Evolutionary conservation across 2,113 vertebrate species (phyloP).

Genomic region (Genyomyrus donnyi): DNA sequence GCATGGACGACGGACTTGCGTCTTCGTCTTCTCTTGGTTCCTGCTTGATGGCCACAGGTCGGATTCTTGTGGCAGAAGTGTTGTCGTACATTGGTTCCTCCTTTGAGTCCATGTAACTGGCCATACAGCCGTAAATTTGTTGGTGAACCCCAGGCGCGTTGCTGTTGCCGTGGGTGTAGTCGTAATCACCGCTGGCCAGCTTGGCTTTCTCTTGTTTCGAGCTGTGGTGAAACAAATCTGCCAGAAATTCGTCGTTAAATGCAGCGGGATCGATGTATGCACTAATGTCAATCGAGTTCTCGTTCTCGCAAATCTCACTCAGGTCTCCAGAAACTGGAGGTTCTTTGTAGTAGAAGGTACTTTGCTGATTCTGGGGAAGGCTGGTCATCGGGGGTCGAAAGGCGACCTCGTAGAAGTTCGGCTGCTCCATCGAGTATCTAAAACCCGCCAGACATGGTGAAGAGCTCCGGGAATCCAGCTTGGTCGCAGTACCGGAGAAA

Average conservation of each 20-base stretch:
- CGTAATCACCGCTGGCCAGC: slow-evolving; percentile 78
- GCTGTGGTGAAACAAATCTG: slow-evolving; percentile 90
- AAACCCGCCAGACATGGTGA: slow-evolving; percentile 78
- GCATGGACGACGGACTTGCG: slow-evolving; percentile 62
- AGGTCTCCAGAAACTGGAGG: slow-evolving; percentile 59
- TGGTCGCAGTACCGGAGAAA: slow-evolving; percentile 43
- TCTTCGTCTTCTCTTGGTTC: slow-evolving; percentile 87
- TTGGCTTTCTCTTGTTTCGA: slow-evolving; percentile 76
- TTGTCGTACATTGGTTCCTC: slow-evolving; percentile 77
- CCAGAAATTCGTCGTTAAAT: slow-evolving; percentile 98
- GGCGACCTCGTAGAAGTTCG: slow-evolving; percentile 92
- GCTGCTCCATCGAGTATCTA: slow-evolving; percentile 90
- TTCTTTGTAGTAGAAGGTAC: slow-evolving; percentile 58
- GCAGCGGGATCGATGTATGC: slow-evolving; percentile 94
- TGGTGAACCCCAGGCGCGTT: slow-evolving; percentile 36
- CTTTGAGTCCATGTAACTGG: slow-evolving; percentile 77
- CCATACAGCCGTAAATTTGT: slow-evolving; percentile 68
- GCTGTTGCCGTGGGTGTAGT: slow-evolving; percentile 48
- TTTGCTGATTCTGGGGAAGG: slow-evolving; percentile 63
- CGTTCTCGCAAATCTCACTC: slow-evolving; percentile 88
- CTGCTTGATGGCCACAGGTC: slow-evolving; percentile 88
- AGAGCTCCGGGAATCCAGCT: slow-evolving; percentile 78
- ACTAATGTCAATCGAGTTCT: slow-evolving; percentile 96
- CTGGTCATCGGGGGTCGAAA: slow-evolving; percentile 78
- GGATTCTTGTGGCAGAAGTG: slow-evolving; percentile 65